phyloP scores from a whole-genome alignment of 2,888 invertebrate genomes.

The Nephrotoma appendiculata region DNA sequence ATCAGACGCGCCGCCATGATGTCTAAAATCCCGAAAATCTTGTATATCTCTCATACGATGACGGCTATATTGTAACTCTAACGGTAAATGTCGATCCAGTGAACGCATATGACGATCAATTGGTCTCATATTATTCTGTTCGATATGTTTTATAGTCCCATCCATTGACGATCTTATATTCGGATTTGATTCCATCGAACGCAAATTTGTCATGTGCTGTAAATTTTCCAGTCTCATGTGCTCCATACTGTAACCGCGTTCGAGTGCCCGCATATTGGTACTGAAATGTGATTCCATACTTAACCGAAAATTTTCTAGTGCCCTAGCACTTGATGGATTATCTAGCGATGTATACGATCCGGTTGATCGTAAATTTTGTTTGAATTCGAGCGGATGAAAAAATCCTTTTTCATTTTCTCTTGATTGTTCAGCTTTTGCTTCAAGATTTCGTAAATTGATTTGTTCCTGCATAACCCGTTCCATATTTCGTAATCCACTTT shows the following conservation, averaged over 20 bases:
- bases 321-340: conserved; percentile 13
- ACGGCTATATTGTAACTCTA: conserved; percentile 31
- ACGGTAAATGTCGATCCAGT: conserved; percentile 29
- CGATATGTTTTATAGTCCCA: conserved; percentile 11
- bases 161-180: conserved; percentile 14
- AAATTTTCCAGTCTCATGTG: conserved; percentile 16
- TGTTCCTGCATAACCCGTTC: conserved; percentile 34
- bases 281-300: conserved; percentile 8
- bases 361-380: conserved; percentile 13
- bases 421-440: conserved; percentile 19
- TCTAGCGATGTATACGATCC: conserved; percentile 17
- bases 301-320: conserved; percentile 13
- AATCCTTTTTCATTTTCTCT: conserved; percentile 11
- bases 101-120: conserved; percentile 34
- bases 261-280: conserved; percentile 16
- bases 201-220: conserved; percentile 9
- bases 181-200: conserved; percentile 16
- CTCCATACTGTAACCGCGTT: conserved; percentile 18
- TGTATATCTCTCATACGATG: conserved; percentile 24
- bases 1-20: conserved; percentile 23
- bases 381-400: conserved; percentile 14
- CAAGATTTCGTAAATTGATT: conserved; percentile 29
- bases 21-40: conserved; percentile 31
- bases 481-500: conserved; percentile 32
- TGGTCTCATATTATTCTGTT: conserved; percentile 21